Percentiles rank a stretch among this genome's conserved stretches.
phyloP scores from a whole-genome alignment of 1,140 invertebrate genomes.

The Ephestia elutella region DNA sequence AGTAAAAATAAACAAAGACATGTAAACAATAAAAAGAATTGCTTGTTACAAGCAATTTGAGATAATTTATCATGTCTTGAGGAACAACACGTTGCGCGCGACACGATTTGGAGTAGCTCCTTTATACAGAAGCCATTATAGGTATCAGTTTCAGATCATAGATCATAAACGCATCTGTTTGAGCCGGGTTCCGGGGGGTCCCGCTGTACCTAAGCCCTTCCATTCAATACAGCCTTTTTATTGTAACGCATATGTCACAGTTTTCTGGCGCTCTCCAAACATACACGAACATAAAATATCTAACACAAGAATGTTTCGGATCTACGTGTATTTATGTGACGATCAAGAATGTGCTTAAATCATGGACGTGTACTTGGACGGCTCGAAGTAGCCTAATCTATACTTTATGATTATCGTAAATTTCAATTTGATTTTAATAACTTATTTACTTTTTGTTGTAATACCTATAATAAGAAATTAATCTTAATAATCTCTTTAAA shows the following conservation, averaged over 20 bases:
- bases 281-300: conserved; percentile 52
- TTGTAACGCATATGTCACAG: conserved; percentile 57
- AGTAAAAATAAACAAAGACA: background rate
- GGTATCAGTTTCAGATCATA: conserved; percentile 73
- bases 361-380: conserved; percentile 26
- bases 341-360: conserved; percentile 49
- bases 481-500: conserved; percentile 44
- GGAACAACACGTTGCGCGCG: conserved; percentile 23
- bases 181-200: conserved; percentile 57
- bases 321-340: conserved; percentile 47
- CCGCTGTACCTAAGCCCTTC: conserved; percentile 31
- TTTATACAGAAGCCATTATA: conserved; percentile 71
- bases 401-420: conserved; percentile 67
- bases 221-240: conserved; percentile 62
- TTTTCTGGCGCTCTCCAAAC: conserved; percentile 44
- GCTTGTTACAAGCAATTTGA: conserved; percentile 71
- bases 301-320: conserved; percentile 46
- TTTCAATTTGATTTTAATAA: conserved; percentile 67
- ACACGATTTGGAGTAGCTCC: conserved; percentile 54
- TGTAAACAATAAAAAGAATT: conserved; percentile 40
- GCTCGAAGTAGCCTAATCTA: conserved; percentile 49
- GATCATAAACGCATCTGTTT: conserved; percentile 68
- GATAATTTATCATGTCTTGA: conserved; percentile 64
- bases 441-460: conserved; percentile 53
- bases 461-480: conserved; percentile 42